phyloP scores from a whole-genome alignment of 2,888 invertebrate species.

The Apoderus coryli region DNA sequence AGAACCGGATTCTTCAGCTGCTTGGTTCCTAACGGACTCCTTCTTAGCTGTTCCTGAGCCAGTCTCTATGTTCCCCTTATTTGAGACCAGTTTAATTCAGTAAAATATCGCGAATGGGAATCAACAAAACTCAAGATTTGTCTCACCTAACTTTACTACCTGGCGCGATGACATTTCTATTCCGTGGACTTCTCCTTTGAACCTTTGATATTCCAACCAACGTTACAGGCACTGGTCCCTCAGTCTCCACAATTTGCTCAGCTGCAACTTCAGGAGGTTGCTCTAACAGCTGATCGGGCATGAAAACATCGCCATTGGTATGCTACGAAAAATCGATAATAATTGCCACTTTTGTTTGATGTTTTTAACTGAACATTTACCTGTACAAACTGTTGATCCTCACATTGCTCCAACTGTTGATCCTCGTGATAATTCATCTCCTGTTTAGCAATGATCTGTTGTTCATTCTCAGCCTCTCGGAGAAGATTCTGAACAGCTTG shows the following conservation, averaged over 20 bases:
- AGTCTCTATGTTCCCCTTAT: too few species aligned
- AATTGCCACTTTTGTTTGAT: too few species aligned
- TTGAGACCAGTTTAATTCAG: too few species aligned
- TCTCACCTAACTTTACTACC: too few species aligned
- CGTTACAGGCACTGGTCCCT: conserved; percentile 21
- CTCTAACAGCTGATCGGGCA: conserved; percentile 16
- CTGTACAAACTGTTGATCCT: conserved; percentile 16
- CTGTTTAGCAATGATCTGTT: neutral
- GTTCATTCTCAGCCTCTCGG: conserved; percentile 15
- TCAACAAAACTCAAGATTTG: too few species aligned
- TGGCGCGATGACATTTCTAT: conserved; percentile 31
- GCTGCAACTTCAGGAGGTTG: conserved; percentile 25
- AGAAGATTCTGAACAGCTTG: conserved; percentile 26
- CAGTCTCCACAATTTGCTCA: conserved; percentile 26
- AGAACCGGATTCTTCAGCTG: neutral
- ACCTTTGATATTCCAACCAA: conserved; percentile 20
- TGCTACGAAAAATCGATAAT: too few species aligned
- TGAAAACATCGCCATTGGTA: too few species aligned
- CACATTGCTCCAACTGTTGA: conserved; percentile 6
- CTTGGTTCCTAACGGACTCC: too few species aligned
- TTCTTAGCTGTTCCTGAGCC: too few species aligned
- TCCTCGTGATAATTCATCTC: conserved; percentile 4
- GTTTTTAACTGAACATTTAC: conserved; percentile 3
- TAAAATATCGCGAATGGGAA: too few species aligned
- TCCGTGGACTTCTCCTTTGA: conserved; percentile 17